Base-by-base conservation (phyloP, 2,797 vertebrate species). In the Enteromius trimaculatus region DNA sequence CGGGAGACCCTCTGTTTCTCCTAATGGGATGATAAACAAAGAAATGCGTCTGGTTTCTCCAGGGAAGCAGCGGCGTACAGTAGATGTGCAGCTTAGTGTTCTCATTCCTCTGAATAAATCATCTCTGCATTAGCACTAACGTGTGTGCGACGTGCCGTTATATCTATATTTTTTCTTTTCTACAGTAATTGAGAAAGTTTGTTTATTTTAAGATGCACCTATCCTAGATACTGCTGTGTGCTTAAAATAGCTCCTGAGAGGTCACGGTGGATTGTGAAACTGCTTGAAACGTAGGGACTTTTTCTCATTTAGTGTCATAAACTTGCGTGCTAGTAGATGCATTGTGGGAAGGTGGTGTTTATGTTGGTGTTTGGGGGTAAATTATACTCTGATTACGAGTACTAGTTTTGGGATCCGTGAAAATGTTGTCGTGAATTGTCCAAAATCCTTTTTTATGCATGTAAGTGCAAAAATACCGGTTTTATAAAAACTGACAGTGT, bases 41-140 rank as follows among this genome's bases (percentile, higher is more conserved):
- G 55, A 47, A 49, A 23, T 34, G 31, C 13, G n/a, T 80, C 39
- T 81, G 3, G 1, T 70, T 70, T 70, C 78, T 80, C n/a, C 34
- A 29, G 47, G 78, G 62, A 78, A 47, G n/a, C 26, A 9, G 39
- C 2, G 0, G 39, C 5, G 21, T 58, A n/a, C 16, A 44, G 75
- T 64, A 62, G 75, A 62, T 17, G 21, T 39, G 14, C 47, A 21
- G 34, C 49, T 53, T 29, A 51, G 31, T 68, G 64, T 26, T 79
- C n/a, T 65, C 6, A 6, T 44, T 11, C 14, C 16, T 80, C 31
- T 42, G 47, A 79, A 79, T 53, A 53, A 37, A 19, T 17, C 2
- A 5, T n/a, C 31, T 8, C 4, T 2, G 8, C 70, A 1, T 51
- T 11, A 37, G 19, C 1, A 5, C 8, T 14, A 31, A 31, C 0